Base-by-base conservation (phyloP, 30 jellyfish, hydroid and myxozoan genomes). In the Hydractinia symbiolongicarpus region DNA sequence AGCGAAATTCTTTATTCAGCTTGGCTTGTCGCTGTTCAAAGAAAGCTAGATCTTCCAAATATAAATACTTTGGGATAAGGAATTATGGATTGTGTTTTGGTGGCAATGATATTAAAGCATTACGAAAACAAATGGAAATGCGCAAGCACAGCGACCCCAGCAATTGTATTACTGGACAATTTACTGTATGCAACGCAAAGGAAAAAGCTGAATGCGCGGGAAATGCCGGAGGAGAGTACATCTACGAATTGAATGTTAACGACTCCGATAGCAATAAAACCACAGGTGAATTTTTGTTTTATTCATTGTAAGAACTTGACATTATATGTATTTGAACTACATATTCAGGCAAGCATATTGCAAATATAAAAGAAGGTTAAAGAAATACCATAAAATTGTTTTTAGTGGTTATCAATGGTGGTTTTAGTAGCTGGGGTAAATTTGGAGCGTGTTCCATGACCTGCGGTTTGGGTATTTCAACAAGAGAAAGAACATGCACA, bases 11-110 rank as follows among this genome's bases (percentile, higher is more conserved):
- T 13, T 7, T 50, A 20, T 71, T 71, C 54, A 71, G 80, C 4
- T 71, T 71, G 80, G 80, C 80, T 15, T 71, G 80, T 50, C 80
- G 80, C 51, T 71, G 80, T 53, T 50, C 56, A 8, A 50, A n/a
- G 15, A 60, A 71, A 5, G 80, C 80, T 5, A 71, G 51, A 20
- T 19, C 17, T 19, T 7, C 17, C 7, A 14, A 30, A 9, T 20
- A 3, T 30, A 11, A 71, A 15, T 71, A 19, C 54, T 71, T 71
- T 60, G 80, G 60, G 4, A 71, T 71, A 55, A 55, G 80, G 0
- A 19, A 20, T 15, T 71, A n/a, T 71, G 80, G 80, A 20, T 55
- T 19, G n/a, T 71, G 80, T 71, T 30, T n/a, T 20, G 80, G 80
- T n/a, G 80, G 80, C 51, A 71, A 20, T 30, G 80, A 71, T 53